phyloP scores from a whole-genome alignment of 2,888 invertebrate genomes.

The Polia nebulosa region DNA sequence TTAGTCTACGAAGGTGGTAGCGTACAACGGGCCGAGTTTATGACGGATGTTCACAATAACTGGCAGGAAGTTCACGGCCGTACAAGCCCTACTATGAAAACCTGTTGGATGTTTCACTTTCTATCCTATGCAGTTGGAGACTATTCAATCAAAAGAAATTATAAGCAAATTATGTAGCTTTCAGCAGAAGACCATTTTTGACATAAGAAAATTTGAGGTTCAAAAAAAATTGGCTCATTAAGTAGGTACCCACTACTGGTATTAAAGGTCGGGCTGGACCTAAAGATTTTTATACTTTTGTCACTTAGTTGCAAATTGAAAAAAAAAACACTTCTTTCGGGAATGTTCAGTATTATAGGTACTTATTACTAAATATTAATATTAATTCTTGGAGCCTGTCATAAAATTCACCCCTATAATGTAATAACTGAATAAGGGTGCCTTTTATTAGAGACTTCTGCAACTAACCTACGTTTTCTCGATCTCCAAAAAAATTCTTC shows the following conservation, averaged over 20 bases:
- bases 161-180: background rate
- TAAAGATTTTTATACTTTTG: too few relatives aligned
- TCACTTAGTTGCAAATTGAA: too few relatives aligned
- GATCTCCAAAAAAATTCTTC: slow-evolving; percentile 1
- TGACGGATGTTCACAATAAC: slow-evolving; percentile 68
- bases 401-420: too few relatives aligned
- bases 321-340: too few relatives aligned
- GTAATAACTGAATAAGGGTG: too few relatives aligned
- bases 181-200: background rate
- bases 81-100: slow-evolving; percentile 71
- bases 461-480: background rate
- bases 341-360: too few relatives aligned
- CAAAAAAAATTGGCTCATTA: too few relatives aligned
- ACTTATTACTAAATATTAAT: too few relatives aligned
- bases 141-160: slow-evolving; percentile 33
- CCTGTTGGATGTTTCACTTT: slow-evolving; percentile 75
- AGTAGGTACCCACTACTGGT: too few relatives aligned
- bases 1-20: slow-evolving; percentile 54
- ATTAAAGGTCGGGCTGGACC: too few relatives aligned
- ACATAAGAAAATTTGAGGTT: too few relatives aligned
- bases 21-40: slow-evolving; percentile 55
- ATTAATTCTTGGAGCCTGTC: too few relatives aligned
- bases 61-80: slow-evolving; percentile 87
- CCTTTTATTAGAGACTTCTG: background rate
- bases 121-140: slow-evolving; percentile 61